Percentiles rank a stretch among this genome's conserved stretches.
These are phyloP conservation scores for Neodiprion fabricii DNA, from an alignment of 1,140 invertebrate species.

Conservation along the genomic window DNA sequence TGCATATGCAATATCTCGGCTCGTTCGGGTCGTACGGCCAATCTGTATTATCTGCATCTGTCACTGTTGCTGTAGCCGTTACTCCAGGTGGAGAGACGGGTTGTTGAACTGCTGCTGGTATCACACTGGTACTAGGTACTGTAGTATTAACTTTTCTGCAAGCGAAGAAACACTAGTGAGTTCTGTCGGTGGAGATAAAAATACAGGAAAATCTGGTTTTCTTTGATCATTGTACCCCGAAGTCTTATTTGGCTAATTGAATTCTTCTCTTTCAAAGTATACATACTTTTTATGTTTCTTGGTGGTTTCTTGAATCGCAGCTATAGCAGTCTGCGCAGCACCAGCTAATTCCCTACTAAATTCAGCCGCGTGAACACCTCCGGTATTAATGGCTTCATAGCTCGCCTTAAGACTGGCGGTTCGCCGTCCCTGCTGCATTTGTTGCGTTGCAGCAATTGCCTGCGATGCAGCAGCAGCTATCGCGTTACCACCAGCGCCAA, in stretches of 20 bases:
- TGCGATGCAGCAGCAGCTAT: slow-evolving; percentile 95
- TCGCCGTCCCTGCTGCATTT: slow-evolving; percentile 93
- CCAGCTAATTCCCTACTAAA: slow-evolving; percentile 75
- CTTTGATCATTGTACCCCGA: not conserved
- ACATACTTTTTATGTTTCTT: slow-evolving; percentile 73
- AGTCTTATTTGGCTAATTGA: slow-evolving; percentile 5
- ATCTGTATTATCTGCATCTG: slow-evolving; percentile 66
- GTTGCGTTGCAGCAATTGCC: slow-evolving; percentile 95
- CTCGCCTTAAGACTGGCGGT: slow-evolving; percentile 95
- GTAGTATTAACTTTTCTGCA: slow-evolving; percentile 55
- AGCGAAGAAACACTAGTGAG: slow-evolving; percentile 14
- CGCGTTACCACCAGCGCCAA: slow-evolving; percentile 82
- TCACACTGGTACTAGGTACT: slow-evolving; percentile 52
- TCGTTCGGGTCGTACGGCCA: slow-evolving; percentile 92
- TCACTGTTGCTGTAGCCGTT: slow-evolving; percentile 50
- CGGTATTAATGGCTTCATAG: slow-evolving; percentile 82
- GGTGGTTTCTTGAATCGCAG: slow-evolving; percentile 72
- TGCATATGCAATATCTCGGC: slow-evolving; percentile 96
- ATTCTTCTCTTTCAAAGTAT: not conserved
- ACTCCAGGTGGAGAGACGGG: slow-evolving; percentile 44
- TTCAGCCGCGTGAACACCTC: slow-evolving; percentile 63
- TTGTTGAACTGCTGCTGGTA: slow-evolving; percentile 50
- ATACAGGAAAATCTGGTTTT: slow-evolving; percentile 10
- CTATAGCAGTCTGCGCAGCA: slow-evolving; percentile 79
- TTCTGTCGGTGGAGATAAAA: slow-evolving; percentile 4